Base-by-base conservation (phyloP, 2,113 vertebrate genomes). In the Callospermophilus lateralis region DNA sequence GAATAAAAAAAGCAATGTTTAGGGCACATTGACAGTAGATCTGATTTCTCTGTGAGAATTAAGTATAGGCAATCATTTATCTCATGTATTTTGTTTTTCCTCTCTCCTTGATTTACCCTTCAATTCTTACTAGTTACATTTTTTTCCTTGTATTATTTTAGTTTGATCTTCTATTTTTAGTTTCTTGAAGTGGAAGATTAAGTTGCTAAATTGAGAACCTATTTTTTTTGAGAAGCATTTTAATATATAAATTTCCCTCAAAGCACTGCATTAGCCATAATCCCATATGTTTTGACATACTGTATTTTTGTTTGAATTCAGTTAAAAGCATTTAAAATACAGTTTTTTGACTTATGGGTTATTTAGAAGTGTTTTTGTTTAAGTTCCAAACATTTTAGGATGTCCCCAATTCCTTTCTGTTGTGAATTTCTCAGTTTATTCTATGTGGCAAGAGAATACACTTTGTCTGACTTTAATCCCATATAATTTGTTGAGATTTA, bases 1-100 rank as follows among this genome's bases (percentile, higher is more conserved):
- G 89, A 97, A 96, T 65, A 76, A 55, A 80, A 81, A 2, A 28
- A n/a, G 7, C 51, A 78, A 58, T 26, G 73, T 87, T 93, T 87
- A 74, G 11, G 8, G 51, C 39, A 51, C 2, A 13, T 51, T 51
- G 48, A 51, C 48, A 51, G 48, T 51, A 10, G 20, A 22, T 77
- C 88, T 95, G 93, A 2, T 34, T 58, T n/a, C 10, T 78, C 34
- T 20, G 39, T 74, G 67, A 17, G 45, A 28, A 4, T 58, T 58
- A 42, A 58, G 26, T n/a, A 34, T 37, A 51, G 45, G 63, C 37
- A n/a, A 48, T 9, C 3, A 22, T 24, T 83, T 83, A 16, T 53
- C 7, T 51, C 48, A 12, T 51, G 48, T 89, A 5, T 77, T 67
- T 4, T 83, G 89, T 94, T 85, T 30, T 37, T 48, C 6, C 6